Conservation (phyloP, 2,797 vertebrate genomes). For the Siniperca scherzeri region DNA sequence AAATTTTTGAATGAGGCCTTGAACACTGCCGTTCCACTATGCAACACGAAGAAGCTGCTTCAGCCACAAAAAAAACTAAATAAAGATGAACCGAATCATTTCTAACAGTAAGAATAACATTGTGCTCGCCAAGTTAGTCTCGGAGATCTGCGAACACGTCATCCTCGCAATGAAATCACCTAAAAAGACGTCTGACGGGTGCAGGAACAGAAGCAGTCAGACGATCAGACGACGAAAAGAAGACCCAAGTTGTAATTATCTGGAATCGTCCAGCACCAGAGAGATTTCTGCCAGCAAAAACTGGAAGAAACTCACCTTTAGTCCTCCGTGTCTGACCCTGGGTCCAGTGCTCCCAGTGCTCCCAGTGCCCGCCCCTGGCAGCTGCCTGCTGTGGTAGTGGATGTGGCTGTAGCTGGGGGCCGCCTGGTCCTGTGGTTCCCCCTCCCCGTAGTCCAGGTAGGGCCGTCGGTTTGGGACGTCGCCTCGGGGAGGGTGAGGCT, state of each 20-base stretch:
- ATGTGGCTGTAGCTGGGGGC: slow-evolving; percentile 19
- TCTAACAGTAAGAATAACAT: too few relatives aligned
- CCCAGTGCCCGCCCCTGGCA: not conserved
- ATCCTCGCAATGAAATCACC: not conserved
- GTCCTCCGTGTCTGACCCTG: slow-evolving; percentile 33
- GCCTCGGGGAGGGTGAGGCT: slow-evolving; percentile 73
- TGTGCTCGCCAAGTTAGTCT: too few relatives aligned
- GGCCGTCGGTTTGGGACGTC: slow-evolving; percentile 75
- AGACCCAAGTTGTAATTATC: not conserved
- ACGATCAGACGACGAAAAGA: too few relatives aligned
- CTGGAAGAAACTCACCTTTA: slow-evolving; percentile 27
- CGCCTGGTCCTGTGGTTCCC: slow-evolving; percentile 68
- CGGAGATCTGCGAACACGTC: too few relatives aligned
- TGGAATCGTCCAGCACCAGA: not conserved
- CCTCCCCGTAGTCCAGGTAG: slow-evolving; percentile 58
- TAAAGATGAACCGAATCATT: too few relatives aligned
- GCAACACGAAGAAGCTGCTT: not conserved
- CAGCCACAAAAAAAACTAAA: too few relatives aligned
- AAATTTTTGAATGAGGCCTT: too few relatives aligned
- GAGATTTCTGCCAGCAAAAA: not conserved
- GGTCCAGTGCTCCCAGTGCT: slow-evolving; percentile 29
- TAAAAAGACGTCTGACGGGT: not conserved
- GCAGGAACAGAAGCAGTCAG: not conserved
- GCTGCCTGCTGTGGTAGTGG: slow-evolving; percentile 26
- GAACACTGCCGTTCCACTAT: not conserved